Conservation (phyloP, 2,113 vertebrate species). For the Tautogolabrus adspersus region DNA sequence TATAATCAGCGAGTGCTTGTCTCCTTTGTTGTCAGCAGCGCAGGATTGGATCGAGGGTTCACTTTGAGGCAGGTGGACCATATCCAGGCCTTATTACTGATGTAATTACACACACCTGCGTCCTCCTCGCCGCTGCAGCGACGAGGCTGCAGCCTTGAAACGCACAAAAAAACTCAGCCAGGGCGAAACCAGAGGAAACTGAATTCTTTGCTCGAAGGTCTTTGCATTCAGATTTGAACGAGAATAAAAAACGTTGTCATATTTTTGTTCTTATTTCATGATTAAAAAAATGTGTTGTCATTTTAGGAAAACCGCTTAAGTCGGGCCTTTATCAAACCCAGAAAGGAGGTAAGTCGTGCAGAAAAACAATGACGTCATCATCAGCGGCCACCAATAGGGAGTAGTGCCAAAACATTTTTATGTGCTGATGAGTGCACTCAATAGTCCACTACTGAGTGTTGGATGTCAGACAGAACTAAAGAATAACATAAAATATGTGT, state of each 20-base stretch:
- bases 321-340: no score
- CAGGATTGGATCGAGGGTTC: slow-evolving; percentile 68
- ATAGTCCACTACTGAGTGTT: no score
- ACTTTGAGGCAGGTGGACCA: slow-evolving; percentile 81
- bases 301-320: no score
- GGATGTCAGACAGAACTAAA: no score
- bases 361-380: no score
- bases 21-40: slow-evolving; percentile 72
- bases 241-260: background rate
- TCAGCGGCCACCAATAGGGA: no score
- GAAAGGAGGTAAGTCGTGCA: no score
- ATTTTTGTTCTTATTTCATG: background rate
- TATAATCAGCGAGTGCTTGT: slow-evolving; percentile 62
- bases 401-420: no score
- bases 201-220: background rate
- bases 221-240: background rate
- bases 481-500: no score
- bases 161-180: slow-evolving; percentile 35
- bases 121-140: slow-evolving; percentile 43
- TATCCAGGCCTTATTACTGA: slow-evolving; percentile 82
- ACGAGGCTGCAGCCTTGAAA: slow-evolving; percentile 52
- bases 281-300: no score
- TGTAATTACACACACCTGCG: slow-evolving; percentile 85
- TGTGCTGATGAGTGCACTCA: no score
- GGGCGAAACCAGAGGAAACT: background rate